These are phyloP conservation scores for Phoebastria nigripes DNA, from an alignment of 2,797 vertebrate species.

Conservation along the genomic window DNA sequence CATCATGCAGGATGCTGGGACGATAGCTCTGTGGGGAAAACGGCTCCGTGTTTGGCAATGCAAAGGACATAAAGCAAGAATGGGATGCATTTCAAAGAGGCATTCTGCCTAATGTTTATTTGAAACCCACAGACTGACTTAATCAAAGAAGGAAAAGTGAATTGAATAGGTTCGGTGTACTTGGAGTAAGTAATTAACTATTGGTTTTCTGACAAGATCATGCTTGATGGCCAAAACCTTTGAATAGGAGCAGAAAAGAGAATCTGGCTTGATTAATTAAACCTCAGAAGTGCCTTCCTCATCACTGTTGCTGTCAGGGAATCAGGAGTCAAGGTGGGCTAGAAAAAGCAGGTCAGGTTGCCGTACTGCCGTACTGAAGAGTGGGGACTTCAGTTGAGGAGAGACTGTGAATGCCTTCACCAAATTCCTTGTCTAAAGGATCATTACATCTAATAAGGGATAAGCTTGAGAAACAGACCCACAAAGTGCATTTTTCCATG, in stretches of 20 bases:
- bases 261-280: constrained; percentile 32
- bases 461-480: not conserved
- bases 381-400: not conserved
- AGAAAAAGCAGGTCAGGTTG: not conserved
- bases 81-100: not conserved
- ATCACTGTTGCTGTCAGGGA: not conserved
- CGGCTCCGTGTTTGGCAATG: not conserved
- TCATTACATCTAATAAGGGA: not conserved
- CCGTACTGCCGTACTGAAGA: not conserved
- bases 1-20: not conserved
- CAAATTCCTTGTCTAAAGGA: not conserved
- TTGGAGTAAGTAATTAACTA: constrained; percentile 43
- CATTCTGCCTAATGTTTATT: constrained; percentile 3
- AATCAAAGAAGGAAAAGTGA: constrained; percentile 48
- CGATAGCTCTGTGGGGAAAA: not conserved
- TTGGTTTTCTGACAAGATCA: constrained; percentile 63
- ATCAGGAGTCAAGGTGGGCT: not conserved
- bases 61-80: not conserved
- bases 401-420: not conserved
- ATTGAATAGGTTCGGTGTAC: constrained; percentile 23
- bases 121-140: constrained; percentile 19
- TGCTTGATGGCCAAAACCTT: not conserved
- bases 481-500: fast-evolving
- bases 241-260: constrained; percentile 7
- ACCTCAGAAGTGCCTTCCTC: not conserved